A percentile compares a stretch with the other conserved stretches of the same genome.
Conservation (phyloP, 2,888 invertebrate species). For the Agrochola lychnidis region DNA sequence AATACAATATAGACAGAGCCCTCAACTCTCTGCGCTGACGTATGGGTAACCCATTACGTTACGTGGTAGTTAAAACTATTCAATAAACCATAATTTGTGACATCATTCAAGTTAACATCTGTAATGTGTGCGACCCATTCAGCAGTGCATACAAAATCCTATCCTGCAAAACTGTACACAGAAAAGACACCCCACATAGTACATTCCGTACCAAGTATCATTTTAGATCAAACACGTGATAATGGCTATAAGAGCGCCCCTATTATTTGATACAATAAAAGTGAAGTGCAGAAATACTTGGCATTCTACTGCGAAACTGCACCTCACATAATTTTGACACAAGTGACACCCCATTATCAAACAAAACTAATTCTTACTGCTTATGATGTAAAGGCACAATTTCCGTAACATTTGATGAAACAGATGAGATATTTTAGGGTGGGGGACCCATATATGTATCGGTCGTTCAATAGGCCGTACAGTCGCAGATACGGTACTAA, state of each 20-base stretch:
- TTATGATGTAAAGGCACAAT: constrained; percentile 60
- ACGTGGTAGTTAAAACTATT: neutral
- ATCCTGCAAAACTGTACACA: constrained; percentile 68
- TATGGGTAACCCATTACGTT: too few relatives aligned
- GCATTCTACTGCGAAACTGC: constrained; percentile 87
- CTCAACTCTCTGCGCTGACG: too few relatives aligned
- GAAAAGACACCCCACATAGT: constrained; percentile 76
- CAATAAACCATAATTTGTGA: neutral
- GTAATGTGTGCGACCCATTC: too few relatives aligned
- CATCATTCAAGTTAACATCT: neutral
- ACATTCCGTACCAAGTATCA: constrained; percentile 86
- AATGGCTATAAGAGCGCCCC: constrained; percentile 90
- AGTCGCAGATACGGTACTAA: constrained; percentile 88
- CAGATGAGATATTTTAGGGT: constrained; percentile 80
- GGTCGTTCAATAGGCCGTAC: constrained; percentile 85
- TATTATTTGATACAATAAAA: constrained; percentile 91
- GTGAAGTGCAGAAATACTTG: constrained; percentile 90
- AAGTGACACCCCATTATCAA: constrained; percentile 64
- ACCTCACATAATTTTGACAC: constrained; percentile 73
- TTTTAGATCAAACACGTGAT: constrained; percentile 91
- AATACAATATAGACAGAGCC: too few relatives aligned
- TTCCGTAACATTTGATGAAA: constrained; percentile 53
- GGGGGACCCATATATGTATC: constrained; percentile 75
- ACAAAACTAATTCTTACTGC: constrained; percentile 62
- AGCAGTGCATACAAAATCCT: constrained; percentile 39